Conservation (phyloP, 2,113 vertebrate genomes). For the Corythoichthys intestinalis region DNA sequence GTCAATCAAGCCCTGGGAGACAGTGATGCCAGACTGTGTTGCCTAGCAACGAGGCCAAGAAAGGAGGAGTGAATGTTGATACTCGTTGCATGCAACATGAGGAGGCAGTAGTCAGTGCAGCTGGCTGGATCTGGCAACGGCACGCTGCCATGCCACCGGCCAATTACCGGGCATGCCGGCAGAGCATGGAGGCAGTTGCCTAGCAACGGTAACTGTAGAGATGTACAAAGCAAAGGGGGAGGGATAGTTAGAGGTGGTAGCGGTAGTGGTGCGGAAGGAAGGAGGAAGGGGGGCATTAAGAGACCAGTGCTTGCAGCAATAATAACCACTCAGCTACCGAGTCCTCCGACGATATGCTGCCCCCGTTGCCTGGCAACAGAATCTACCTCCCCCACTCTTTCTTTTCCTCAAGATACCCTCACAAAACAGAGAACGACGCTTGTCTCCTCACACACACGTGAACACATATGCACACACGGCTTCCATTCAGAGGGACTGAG, state of each 20-base stretch:
- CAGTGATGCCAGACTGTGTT: slow-evolving; percentile 80
- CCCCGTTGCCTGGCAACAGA: slow-evolving; percentile 65
- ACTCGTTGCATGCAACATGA: slow-evolving; percentile 59
- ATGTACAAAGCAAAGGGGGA: slow-evolving; percentile 44
- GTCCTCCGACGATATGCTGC: slow-evolving; percentile 68
- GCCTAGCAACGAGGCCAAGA: slow-evolving; percentile 82
- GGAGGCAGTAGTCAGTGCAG: slow-evolving; percentile 81
- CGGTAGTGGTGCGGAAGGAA: slow-evolving; percentile 28
- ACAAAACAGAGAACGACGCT: slow-evolving; percentile 34
- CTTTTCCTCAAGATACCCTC: slow-evolving; percentile 41
- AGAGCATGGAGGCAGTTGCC: slow-evolving; percentile 88
- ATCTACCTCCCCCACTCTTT: slow-evolving; percentile 20
- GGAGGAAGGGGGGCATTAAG: slow-evolving; percentile 32
- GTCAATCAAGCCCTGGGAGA: slow-evolving; percentile 78
- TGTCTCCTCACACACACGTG: slow-evolving; percentile 1
- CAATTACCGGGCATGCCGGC: slow-evolving; percentile 86
- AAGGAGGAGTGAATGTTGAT: slow-evolving; percentile 20
- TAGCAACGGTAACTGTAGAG: slow-evolving; percentile 80
- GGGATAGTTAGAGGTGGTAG: slow-evolving; percentile 26
- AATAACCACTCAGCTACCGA: slow-evolving; percentile 69
- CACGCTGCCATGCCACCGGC: slow-evolving; percentile 78
- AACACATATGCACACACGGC: neutral
- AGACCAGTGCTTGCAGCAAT: slow-evolving; percentile 67
- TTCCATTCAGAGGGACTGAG: slow-evolving; percentile 7
- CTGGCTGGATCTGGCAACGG: slow-evolving; percentile 87